phyloP scores from a whole-genome alignment of 23 tunicate genomes.

The Aplidium turbinatum region DNA sequence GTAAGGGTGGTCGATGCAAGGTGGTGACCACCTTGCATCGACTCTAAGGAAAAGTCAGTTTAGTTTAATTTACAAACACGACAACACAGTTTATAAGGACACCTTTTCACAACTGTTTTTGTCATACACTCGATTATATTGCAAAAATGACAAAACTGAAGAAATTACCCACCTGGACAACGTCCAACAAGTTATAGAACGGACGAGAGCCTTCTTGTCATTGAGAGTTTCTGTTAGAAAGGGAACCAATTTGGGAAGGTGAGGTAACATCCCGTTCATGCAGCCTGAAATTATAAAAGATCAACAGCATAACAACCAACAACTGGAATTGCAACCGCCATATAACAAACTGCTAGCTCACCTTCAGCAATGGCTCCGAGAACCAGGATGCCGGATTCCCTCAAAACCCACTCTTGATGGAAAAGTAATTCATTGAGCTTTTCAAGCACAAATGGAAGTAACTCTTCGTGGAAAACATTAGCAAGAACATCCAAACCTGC shows the following conservation, averaged over 20 bases:
- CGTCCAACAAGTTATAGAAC: constrained; percentile 99
- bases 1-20: no score
- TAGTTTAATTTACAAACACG: no score
- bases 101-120: no score
- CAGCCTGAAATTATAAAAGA: constrained; percentile 67
- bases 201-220: constrained; percentile 91
- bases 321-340: not conserved
- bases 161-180: constrained; percentile 70
- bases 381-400: constrained; percentile 92
- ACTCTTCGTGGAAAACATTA: constrained; percentile 92
- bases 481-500: constrained; percentile 97
- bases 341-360: not conserved
- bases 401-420: constrained; percentile 88
- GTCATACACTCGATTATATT: no score
- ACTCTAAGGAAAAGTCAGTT: no score
- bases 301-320: no score
- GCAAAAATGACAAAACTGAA: no score
- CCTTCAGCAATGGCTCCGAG: constrained; percentile 98
- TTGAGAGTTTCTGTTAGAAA: constrained; percentile 83
- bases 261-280: constrained; percentile 94
- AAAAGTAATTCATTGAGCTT: constrained; percentile 82
- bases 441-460: constrained; percentile 85
- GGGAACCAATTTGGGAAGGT: constrained; percentile 92
- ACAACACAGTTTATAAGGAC: no score
- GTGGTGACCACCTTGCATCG: no score